Percentiles rank a stretch among this genome's conserved stretches.
These are phyloP conservation scores for Cassiopea xamachana DNA, from an alignment of 30 jellyfish, hydroid and myxozoan species.

Conservation along the genomic window DNA sequence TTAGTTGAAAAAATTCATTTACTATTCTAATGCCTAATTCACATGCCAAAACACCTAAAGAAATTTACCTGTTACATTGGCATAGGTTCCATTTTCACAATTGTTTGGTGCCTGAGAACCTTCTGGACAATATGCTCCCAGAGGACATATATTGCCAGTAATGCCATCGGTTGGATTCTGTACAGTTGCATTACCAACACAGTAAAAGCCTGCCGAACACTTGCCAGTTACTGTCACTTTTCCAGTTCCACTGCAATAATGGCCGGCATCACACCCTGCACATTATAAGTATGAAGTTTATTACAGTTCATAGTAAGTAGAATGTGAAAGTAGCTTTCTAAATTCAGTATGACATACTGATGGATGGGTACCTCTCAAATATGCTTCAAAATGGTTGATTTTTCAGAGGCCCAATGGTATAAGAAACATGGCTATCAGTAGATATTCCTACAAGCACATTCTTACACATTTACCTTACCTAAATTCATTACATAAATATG, in stretches of 20 bases:
- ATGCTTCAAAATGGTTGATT: no score
- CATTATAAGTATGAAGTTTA: not conserved
- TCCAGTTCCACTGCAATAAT: constrained; percentile 92
- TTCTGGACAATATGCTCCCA: constrained; percentile 85
- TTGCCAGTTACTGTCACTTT: constrained; percentile 72
- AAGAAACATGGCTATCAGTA: no score
- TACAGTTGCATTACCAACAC: constrained; percentile 69
- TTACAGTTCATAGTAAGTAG: no score
- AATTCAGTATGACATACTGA: not conserved
- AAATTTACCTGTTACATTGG: constrained; percentile 79
- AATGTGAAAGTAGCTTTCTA: not conserved
- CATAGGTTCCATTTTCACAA: constrained; percentile 93
- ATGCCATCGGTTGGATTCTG: constrained; percentile 70
- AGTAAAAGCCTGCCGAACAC: constrained; percentile 89
- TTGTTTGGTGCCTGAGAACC: constrained; percentile 74
- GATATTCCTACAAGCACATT: no score
- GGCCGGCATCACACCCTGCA: constrained; percentile 94
- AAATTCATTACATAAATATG: no score
- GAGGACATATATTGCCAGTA: constrained; percentile 89
- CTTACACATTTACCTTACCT: no score
- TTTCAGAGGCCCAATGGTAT: no score
- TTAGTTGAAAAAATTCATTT: no score
- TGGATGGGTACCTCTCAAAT: no score
- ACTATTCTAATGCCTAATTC: no score
- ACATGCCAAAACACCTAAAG: no score